Conservation (phyloP, 2,797 vertebrate species). For the Rousettus madagascariensis region DNA sequence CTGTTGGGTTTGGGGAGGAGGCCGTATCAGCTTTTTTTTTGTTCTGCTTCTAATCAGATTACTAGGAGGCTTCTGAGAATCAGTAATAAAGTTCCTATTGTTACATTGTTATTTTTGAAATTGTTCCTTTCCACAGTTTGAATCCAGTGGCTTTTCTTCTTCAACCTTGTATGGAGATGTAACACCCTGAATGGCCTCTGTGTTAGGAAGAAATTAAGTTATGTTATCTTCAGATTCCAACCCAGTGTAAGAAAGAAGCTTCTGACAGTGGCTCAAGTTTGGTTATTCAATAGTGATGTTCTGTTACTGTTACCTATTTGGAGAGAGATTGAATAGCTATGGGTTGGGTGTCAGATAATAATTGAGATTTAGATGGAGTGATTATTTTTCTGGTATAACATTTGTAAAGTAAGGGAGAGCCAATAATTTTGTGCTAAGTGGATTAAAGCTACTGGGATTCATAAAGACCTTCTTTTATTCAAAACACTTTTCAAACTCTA, state of each 20-base stretch:
- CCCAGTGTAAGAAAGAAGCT: background rate
- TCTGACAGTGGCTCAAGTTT: background rate
- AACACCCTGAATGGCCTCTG: background rate
- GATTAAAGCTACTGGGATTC: background rate
- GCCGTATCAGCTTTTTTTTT: background rate
- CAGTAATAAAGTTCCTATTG: background rate
- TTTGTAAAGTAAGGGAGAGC: background rate
- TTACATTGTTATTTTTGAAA: conserved; percentile 25
- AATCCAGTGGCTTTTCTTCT: background rate
- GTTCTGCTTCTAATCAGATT: background rate
- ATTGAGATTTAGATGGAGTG: background rate
- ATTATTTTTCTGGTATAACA: background rate
- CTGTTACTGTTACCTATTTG: background rate
- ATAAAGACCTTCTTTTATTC: background rate
- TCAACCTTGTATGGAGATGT: background rate
- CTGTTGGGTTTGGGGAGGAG: background rate
- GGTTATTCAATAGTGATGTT: background rate
- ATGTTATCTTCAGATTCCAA: conserved; percentile 4
- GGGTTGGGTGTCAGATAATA: background rate
- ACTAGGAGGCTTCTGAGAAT: conserved; percentile 1
- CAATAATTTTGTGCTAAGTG: background rate
- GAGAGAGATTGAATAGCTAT: background rate
- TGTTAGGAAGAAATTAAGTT: conserved; percentile 21
- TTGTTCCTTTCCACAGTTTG: background rate
- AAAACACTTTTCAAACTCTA: background rate